These are phyloP conservation scores for Rutilus rutilus DNA, from an alignment of 2,113 vertebrate genomes.

Conservation along the genomic window DNA sequence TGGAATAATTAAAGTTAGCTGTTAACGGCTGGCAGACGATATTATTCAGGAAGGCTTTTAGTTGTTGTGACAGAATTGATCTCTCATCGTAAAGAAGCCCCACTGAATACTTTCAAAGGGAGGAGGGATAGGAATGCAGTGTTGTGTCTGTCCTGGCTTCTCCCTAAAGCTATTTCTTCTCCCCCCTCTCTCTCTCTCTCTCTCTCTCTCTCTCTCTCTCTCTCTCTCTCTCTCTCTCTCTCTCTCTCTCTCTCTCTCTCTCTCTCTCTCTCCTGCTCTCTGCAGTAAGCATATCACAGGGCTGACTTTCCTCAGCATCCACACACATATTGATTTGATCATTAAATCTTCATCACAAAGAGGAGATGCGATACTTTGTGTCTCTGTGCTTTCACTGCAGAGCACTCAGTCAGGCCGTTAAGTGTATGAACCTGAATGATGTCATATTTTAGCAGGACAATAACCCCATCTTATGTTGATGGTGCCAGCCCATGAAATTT, in stretches of 20 bases:
- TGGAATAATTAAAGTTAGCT: conserved; percentile 24
- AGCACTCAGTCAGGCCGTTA: conserved; percentile 67
- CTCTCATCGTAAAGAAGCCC: conserved; percentile 43
- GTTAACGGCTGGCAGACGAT: conserved; percentile 30
- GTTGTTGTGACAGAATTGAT: conserved; percentile 50
- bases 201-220: too few relatives aligned
- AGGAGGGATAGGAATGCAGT: conserved; percentile 25
- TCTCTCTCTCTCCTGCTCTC: background rate
- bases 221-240: too few relatives aligned
- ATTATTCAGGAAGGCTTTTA: conserved; percentile 44
- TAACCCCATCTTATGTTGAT: conserved; percentile 58
- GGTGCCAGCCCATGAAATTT: conserved; percentile 58
- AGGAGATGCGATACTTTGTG: conserved; percentile 58
- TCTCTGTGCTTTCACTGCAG: conserved; percentile 65
- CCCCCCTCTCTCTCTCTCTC: too few relatives aligned
- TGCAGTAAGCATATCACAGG: conserved; percentile 72
- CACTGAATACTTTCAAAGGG: conserved; percentile 40
- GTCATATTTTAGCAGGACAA: conserved; percentile 62
- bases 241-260: too few relatives aligned
- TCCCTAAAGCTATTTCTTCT: conserved; percentile 47
- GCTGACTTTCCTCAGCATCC: conserved; percentile 76
- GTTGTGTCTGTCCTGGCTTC: conserved; percentile 48
- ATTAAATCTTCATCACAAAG: conserved; percentile 78
- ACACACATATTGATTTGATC: conserved; percentile 79
- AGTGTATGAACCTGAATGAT: conserved; percentile 57